These are phyloP conservation scores for Onchidella celtica DNA, from an alignment of 2,888 invertebrate genomes.

Conservation along the genomic window DNA sequence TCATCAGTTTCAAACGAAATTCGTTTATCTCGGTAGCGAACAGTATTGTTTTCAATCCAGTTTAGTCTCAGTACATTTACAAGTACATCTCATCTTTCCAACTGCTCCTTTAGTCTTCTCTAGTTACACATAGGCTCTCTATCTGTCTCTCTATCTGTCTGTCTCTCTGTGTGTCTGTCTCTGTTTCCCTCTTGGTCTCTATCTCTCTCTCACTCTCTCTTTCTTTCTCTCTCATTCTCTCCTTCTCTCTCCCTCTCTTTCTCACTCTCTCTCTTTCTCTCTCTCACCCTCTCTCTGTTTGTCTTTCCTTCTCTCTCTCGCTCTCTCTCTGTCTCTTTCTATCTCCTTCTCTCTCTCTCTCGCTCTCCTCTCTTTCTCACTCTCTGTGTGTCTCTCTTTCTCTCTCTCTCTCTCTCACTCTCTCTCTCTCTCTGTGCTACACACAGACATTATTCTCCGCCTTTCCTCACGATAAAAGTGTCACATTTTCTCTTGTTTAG, in stretches of 20 bases:
- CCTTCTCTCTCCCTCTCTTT: conserved; percentile 21
- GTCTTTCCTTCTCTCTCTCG: background rate
- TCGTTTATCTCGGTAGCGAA: too few species aligned
- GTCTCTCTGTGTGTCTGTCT: conserved; percentile 8
- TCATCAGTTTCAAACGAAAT: too few species aligned
- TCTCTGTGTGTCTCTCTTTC: too few species aligned
- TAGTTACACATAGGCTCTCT: background rate
- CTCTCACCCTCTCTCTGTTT: background rate
- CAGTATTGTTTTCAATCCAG: too few species aligned
- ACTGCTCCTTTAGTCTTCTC: background rate
- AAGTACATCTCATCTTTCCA: too few species aligned
- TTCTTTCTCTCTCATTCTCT: conserved; percentile 34
- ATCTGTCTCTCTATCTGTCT: background rate
- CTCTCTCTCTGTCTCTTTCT: too few species aligned
- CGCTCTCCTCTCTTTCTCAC: too few species aligned
- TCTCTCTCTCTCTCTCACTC: background rate
- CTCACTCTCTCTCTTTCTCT: conserved; percentile 7
- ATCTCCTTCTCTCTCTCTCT: too few species aligned
- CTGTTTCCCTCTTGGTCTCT: conserved; percentile 20
- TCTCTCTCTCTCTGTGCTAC: conserved; percentile 13
- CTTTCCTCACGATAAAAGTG: too few species aligned
- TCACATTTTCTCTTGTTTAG: too few species aligned
- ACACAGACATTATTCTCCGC: too few species aligned
- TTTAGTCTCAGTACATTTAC: too few species aligned
- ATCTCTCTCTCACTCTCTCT: conserved; percentile 33